phyloP scores from a whole-genome alignment of 2,113 vertebrate genomes.

The Plecotus auritus region DNA sequence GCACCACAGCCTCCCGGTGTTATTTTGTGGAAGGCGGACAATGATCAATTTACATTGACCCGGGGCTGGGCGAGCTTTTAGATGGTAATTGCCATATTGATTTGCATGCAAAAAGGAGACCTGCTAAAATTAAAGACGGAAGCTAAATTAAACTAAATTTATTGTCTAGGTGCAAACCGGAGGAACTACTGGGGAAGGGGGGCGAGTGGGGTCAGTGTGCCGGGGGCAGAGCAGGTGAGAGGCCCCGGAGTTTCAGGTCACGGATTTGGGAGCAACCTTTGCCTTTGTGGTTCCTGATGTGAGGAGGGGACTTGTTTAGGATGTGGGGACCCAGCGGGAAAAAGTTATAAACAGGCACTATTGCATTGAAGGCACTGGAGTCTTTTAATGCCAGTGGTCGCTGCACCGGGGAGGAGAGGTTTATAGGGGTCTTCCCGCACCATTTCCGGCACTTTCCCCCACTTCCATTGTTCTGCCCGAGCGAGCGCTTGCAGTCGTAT shows the following conservation, averaged over 20 bases:
- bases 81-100: slow-evolving; percentile 91
- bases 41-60: slow-evolving; percentile 92
- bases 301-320: not conserved
- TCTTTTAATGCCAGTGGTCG: slow-evolving; percentile 41
- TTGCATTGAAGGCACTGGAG: not conserved
- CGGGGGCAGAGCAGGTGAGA: slow-evolving; percentile 50
- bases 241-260: not conserved
- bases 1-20: slow-evolving; percentile 88
- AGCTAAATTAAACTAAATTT: slow-evolving; percentile 88
- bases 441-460: slow-evolving; percentile 28
- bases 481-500: not conserved
- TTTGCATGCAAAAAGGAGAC: slow-evolving; percentile 88
- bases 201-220: slow-evolving; percentile 39
- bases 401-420: not conserved
- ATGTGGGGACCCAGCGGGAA: not conserved
- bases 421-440: slow-evolving; percentile 49
- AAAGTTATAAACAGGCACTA: slow-evolving; percentile 58
- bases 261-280: not conserved
- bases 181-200: slow-evolving; percentile 75
- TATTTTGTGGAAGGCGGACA: slow-evolving; percentile 90
- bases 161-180: slow-evolving; percentile 84
- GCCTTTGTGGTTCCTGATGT: slow-evolving; percentile 9
- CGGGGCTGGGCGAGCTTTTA: slow-evolving; percentile 89
- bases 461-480: slow-evolving; percentile 58
- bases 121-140: slow-evolving; percentile 89